These are phyloP conservation scores for Galaxias olidus DNA, from an alignment of 2,797 vertebrate genomes.

Conservation along the genomic window DNA sequence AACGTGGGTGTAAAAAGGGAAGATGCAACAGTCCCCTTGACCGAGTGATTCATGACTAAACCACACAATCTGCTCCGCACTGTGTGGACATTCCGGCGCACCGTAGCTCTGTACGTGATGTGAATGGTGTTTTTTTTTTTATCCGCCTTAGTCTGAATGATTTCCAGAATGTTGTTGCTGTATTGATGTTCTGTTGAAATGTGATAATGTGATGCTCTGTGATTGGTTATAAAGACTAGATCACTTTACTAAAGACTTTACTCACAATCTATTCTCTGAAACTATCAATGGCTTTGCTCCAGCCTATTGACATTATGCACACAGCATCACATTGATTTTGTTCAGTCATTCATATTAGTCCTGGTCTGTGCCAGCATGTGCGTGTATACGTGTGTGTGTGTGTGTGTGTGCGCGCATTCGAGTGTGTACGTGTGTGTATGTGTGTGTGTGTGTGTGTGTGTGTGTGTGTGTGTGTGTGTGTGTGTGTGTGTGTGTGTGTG, in stretches of 20 bases:
- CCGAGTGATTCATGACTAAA: slow-evolving; percentile 70
- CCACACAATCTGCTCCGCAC: slow-evolving; percentile 56
- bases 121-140: slow-evolving; percentile 62
- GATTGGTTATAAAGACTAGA: slow-evolving; percentile 43
- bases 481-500: slow-evolving; percentile 28
- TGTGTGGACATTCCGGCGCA: slow-evolving; percentile 66
- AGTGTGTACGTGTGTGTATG: slow-evolving; percentile 27
- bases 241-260: too few species aligned
- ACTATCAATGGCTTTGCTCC: neutral
- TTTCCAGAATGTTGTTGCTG: slow-evolving; percentile 52
- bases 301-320: neutral
- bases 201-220: slow-evolving; percentile 42
- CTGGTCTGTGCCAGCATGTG: too few species aligned
- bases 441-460: slow-evolving; percentile 2
- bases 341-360: neutral
- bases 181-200: slow-evolving; percentile 52
- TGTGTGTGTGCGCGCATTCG: neutral
- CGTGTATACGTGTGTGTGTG: slow-evolving; percentile 39
- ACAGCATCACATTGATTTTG: neutral
- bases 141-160: slow-evolving; percentile 63
- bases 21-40: slow-evolving; percentile 67
- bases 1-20: slow-evolving; percentile 60
- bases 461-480: slow-evolving; percentile 22
- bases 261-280: neutral
- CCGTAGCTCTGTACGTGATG: slow-evolving; percentile 67